Evolutionary conservation across 2,888 invertebrate genomes (phyloP).

Genomic region (Drymonia ruficornis): DNA sequence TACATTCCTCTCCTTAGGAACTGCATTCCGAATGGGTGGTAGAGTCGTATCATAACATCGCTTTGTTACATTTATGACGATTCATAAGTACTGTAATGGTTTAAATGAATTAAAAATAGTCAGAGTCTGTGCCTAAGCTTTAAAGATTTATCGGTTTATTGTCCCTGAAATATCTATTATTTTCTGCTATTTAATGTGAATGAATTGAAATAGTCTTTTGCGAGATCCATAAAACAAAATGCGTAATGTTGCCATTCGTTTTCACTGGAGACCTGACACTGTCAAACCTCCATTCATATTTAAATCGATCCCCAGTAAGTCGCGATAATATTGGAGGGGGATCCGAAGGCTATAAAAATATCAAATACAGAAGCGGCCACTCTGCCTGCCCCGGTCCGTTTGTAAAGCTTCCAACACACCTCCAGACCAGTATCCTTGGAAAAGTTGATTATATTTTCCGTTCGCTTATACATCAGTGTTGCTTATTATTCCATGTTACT

Average conservation of each 20-base stretch:
- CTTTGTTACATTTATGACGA: no score
- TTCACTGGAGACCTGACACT: slow-evolving; percentile 2
- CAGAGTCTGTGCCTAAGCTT: no score
- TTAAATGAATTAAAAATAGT: no score
- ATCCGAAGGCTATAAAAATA: slow-evolving; percentile 10
- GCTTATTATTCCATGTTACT: no score
- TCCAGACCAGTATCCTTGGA: background rate
- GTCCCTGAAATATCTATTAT: no score
- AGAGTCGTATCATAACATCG: no score
- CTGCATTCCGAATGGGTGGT: no score
- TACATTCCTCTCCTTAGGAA: no score
- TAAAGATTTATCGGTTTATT: no score
- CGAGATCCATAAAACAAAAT: background rate
- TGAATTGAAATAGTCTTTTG: background rate
- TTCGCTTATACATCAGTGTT: no score
- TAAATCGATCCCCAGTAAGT: slow-evolving; percentile 5
- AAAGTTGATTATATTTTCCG: no score
- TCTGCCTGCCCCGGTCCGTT: background rate
- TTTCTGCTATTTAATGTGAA: background rate
- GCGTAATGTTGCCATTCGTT: background rate
- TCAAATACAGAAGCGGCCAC: slow-evolving; percentile 9
- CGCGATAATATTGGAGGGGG: slow-evolving; percentile 6
- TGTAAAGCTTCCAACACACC: slow-evolving; percentile 2
- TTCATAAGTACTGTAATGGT: no score
- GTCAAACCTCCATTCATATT: slow-evolving; percentile 8